Percentiles rank a stretch among this genome's conserved stretches.
Evolutionary conservation across 2,113 vertebrate species (phyloP).

Genomic region (Hemibates koningsi): DNA sequence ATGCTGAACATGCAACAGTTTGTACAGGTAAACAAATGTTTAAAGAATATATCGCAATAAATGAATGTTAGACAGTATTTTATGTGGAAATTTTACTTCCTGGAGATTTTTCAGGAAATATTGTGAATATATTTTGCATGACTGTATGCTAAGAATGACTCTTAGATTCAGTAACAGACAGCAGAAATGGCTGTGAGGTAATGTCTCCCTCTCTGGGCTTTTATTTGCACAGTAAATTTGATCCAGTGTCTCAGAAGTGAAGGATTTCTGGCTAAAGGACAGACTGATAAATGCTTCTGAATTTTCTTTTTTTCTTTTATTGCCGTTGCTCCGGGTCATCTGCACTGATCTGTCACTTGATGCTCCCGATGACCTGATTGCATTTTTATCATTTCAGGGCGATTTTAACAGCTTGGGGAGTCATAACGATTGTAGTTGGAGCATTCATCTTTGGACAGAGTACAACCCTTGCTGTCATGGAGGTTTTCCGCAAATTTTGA

Average conservation of each 20-base stretch:
- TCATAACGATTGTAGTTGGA: conserved; percentile 75
- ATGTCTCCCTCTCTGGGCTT: background rate
- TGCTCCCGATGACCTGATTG: background rate
- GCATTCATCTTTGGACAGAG: conserved; percentile 88
- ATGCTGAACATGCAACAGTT: background rate
- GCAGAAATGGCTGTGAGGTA: background rate
- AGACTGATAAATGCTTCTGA: background rate
- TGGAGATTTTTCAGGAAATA: background rate
- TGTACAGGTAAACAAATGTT: background rate
- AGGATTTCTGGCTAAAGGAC: background rate
- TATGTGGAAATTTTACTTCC: background rate
- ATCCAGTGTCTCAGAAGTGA: background rate
- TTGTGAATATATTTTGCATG: background rate
- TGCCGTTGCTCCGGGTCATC: background rate
- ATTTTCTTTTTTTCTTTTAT: background rate
- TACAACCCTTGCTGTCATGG: conserved; percentile 76
- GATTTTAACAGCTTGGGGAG: conserved; percentile 77
- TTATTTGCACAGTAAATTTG: background rate
- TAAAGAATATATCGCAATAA: background rate
- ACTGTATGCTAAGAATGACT: background rate
- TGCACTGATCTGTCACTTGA: background rate
- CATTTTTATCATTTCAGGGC: conserved; percentile 58
- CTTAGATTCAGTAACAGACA: background rate
- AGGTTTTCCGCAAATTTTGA: conserved; percentile 67
- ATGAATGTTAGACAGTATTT: background rate